phyloP scores from a whole-genome alignment of 2,888 invertebrate genomes.

The Aleiodes testaceus region DNA sequence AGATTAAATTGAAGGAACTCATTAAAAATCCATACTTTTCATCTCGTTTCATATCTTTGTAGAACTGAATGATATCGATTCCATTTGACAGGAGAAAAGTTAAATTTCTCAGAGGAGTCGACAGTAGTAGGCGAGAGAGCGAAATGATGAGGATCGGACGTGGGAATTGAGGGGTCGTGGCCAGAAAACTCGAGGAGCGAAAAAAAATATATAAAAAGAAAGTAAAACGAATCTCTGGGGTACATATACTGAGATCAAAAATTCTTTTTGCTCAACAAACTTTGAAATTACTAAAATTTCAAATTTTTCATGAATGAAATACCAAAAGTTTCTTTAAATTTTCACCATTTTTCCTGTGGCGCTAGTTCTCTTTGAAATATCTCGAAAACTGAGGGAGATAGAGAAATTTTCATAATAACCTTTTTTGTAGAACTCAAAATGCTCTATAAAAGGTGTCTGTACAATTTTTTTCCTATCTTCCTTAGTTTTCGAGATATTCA shows the following conservation, averaged over 20 bases:
- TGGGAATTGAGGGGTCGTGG: slow-evolving; percentile 25
- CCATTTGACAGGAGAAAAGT: slow-evolving; percentile 56
- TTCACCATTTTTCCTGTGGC: background rate
- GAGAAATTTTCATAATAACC: no score
- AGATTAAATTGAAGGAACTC: slow-evolving; percentile 4
- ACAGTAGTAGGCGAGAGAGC: slow-evolving; percentile 41
- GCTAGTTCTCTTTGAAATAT: background rate
- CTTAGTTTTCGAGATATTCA: no score
- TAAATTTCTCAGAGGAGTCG: slow-evolving; percentile 65
- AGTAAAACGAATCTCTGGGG: slow-evolving; percentile 21
- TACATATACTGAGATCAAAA: slow-evolving; percentile 27
- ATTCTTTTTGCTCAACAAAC: slow-evolving; percentile 48
- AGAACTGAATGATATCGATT: slow-evolving; percentile 52
- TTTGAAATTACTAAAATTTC: slow-evolving; percentile 65
- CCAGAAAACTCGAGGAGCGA: slow-evolving; percentile 24
- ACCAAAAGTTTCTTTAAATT: slow-evolving; percentile 55
- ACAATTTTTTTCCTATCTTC: no score
- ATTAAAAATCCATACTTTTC: slow-evolving; percentile 21
- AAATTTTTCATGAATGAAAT: slow-evolving; percentile 55
- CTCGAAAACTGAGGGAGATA: no score
- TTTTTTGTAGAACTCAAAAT: no score
- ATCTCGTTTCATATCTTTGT: background rate
- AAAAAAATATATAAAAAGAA: slow-evolving; percentile 4
- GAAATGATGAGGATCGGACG: slow-evolving; percentile 31
- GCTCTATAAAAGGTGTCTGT: no score